A percentile compares a stretch with the other conserved stretches of the same genome.
Evolutionary conservation across 2,888 invertebrate species (phyloP).

Genomic region (Endotricha flammealis): DNA sequence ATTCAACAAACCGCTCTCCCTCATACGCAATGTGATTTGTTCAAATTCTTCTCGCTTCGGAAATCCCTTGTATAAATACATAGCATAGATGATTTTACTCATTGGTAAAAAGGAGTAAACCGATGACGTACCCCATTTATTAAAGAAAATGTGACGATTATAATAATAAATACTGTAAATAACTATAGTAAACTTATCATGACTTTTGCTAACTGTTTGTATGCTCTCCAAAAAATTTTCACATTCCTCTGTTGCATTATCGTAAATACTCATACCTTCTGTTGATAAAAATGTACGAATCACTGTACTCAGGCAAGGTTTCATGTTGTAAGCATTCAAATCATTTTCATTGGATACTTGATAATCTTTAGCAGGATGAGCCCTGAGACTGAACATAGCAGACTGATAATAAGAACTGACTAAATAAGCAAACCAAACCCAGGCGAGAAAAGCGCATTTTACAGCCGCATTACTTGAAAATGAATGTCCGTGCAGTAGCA

Average conservation of each 20-base stretch:
- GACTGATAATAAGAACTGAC: slow-evolving; percentile 40
- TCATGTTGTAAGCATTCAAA: slow-evolving; percentile 26
- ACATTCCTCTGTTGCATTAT: no score
- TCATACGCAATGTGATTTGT: slow-evolving; percentile 27
- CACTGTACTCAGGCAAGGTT: slow-evolving; percentile 46
- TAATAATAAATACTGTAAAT: slow-evolving; percentile 32
- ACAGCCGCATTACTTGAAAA: slow-evolving; percentile 18
- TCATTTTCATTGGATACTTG: slow-evolving; percentile 35
- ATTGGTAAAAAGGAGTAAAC: slow-evolving; percentile 31
- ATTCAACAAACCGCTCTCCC: slow-evolving; percentile 40
- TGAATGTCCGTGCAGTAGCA: slow-evolving; percentile 31
- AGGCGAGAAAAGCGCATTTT: slow-evolving; percentile 29
- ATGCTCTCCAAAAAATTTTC: no score
- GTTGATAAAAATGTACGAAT: no score
- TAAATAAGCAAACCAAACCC: slow-evolving; percentile 41
- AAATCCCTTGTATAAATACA: no score
- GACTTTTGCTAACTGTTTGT: no score
- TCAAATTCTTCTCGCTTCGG: slow-evolving; percentile 32
- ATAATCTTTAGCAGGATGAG: slow-evolving; percentile 32
- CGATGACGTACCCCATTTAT: slow-evolving; percentile 27
- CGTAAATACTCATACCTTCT: no score
- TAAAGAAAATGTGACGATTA: slow-evolving; percentile 29
- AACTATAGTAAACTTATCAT: slow-evolving; percentile 32
- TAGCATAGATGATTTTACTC: slow-evolving; percentile 33
- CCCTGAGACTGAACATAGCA: slow-evolving; percentile 36